Evolutionary conservation across 2,888 invertebrate genomes (phyloP), one percentile per base, ranked within the genome.

Genomic region (Spilarctia lutea): DNA sequence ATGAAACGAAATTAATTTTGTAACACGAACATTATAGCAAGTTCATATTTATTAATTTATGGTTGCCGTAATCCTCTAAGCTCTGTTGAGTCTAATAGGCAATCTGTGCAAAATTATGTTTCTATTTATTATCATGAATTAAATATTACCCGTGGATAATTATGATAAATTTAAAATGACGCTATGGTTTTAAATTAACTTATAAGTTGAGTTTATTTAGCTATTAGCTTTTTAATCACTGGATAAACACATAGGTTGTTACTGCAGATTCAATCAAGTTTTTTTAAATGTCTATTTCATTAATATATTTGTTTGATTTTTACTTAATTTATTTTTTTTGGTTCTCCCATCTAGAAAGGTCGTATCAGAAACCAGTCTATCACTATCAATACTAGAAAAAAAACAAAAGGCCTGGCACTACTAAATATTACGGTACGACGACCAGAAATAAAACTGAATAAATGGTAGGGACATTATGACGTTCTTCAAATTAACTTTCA

Each of bases 1-100:
- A 78, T 65, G 3, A 60, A 78, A 73, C 20, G 16, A 27, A 65
- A 77, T 74, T 81, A 75, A 82, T 75, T 74, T 48, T 74, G 16
- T 56, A 65, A 72, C 73, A 78, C 80, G 68, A 73, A 73, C 78
- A 80, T 72, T 56, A 65, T 76, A 75, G 65, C 72, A 76, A 75
- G 60, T 83, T 78, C 74, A 76, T 80, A 75, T 76, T 81, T 75
- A 76, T 75, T 79, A 67, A 79, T 81, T 79, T 79, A 83, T 74
- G 76, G 72, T 67, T 63, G 56, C 35, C 52, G 39, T 79, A 75
- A 77, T 75, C 74, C 75, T 71, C 48, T 78, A 74, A 79, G 75
- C 72, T 65, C 52, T 33, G 65, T 65, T 70, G 39, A 75, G 68
- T 68, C 16, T 76, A 68, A 79, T 78, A 63, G 7, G 30, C 30